These are phyloP conservation scores for Invenusta paracnida DNA, from an alignment of 2,888 invertebrate species.

Conservation along the genomic window DNA sequence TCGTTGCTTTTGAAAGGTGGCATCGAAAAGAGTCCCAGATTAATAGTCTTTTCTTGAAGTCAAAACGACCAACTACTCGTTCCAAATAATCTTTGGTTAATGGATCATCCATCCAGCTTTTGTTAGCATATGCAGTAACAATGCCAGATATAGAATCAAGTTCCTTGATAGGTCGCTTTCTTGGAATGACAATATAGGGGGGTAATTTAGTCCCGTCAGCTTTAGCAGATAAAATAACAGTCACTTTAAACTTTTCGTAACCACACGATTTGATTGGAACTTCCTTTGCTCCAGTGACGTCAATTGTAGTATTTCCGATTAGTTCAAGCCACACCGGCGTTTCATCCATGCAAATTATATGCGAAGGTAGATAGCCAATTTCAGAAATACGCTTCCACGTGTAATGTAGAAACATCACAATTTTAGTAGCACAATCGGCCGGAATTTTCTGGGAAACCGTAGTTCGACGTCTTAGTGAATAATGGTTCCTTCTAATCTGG, in stretches of 20 bases:
- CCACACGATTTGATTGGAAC: conserved; percentile 47
- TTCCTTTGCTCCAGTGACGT: conserved; percentile 45
- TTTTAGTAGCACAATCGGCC: neutral
- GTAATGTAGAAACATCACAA: neutral
- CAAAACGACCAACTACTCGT: conserved; percentile 43
- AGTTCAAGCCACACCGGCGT: conserved; percentile 44
- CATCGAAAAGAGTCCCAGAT: conserved; percentile 48
- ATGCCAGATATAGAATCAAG: conserved; percentile 34
- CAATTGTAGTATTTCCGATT: conserved; percentile 40
- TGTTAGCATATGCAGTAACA: neutral
- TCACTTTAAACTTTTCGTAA: conserved; percentile 47
- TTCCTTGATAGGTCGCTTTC: conserved; percentile 39
- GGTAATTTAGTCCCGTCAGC: conserved; percentile 45
- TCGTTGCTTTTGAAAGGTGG: conserved; percentile 45
- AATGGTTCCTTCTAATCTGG: too few species aligned
- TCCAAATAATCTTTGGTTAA: conserved; percentile 39
- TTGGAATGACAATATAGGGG: conserved; percentile 46
- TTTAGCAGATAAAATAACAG: conserved; percentile 47
- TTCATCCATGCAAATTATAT: conserved; percentile 41
- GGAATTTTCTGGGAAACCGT: neutral
- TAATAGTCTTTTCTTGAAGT: conserved; percentile 45
- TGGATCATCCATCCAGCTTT: conserved; percentile 48
- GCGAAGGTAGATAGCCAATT: neutral
- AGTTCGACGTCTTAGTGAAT: too few species aligned
- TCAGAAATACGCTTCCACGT: neutral